Base-by-base conservation (phyloP, 1,140 invertebrate species). In the Drosophila bocqueti region DNA sequence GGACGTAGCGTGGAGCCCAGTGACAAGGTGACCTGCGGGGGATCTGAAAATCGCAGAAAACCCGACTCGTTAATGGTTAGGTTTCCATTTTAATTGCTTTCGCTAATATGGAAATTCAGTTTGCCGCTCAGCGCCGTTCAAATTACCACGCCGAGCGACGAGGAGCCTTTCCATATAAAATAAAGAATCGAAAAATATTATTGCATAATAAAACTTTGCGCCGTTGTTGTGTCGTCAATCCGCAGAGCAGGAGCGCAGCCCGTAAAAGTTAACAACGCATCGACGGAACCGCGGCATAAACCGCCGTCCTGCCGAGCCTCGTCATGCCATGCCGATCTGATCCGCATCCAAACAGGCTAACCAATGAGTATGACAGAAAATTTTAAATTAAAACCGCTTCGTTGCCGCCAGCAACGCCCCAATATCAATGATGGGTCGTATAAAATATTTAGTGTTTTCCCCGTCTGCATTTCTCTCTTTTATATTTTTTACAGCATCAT, bases 1-100 rank as follows among this genome's bases (percentile, higher is more conserved):
- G 97, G 96, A 92, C 97, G 97, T 58, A 98, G 94, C 16, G 96
- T 98, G 74, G 96, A 96, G 71, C 97, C 97, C 61, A 98, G 94
- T 67, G 96, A 96, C 40, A 98, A 93, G 26, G 95, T 96, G 45
- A 98, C 96, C 87, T 97, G 95, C 4, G 97, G 97, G 31, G 96
- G 95, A 96, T 98, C 97, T 98, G 94, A 4, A 94, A 94, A 71
- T 60, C 79, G 75, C 40, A 29, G 13, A 34, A 50, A 54, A 38
- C 40, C 16, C 34, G 46, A 68, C 63, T 68, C 66, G 54, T 59
- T 55, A 54, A 68, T 60, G 82, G 74, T 86, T 69, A 50, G n/a
- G 69, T 31, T 77, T 69, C 49, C 54, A 73, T 59, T 67, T 68
- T 80, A 86, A 83, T 87, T 83, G 79, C 60, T 57, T 74, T 76